Conservation (phyloP, 2,797 vertebrate species). For the Peromyscus nudipes region DNA sequence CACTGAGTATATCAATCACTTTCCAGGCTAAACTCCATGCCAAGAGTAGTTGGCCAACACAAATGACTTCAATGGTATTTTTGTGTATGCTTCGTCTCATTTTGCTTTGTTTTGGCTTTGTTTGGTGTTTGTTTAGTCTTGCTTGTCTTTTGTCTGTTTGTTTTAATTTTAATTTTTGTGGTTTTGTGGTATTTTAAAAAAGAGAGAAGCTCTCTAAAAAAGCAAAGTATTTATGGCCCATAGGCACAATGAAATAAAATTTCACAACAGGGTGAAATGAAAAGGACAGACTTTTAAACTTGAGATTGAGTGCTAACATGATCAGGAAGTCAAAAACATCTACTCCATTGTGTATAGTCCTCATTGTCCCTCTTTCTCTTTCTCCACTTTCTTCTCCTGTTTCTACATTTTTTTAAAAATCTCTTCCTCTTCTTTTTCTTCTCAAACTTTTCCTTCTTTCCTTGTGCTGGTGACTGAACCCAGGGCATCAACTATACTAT, state of each 20-base stretch:
- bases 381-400: background rate
- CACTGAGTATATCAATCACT: background rate
- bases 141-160: background rate
- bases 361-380: background rate
- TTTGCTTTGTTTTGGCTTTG: background rate
- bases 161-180: background rate
- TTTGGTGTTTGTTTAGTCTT: background rate
- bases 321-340: background rate
- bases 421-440: background rate
- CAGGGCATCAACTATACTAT: no score
- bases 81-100: background rate
- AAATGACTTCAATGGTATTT: background rate
- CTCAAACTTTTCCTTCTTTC: background rate
- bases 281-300: background rate
- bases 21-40: background rate
- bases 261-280: background rate
- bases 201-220: background rate
- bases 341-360: background rate
- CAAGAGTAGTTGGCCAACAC: background rate
- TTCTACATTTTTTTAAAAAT: background rate
- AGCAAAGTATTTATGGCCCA: background rate
- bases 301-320: background rate
- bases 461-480: background rate
- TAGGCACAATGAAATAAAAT: conserved; percentile 36
- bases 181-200: background rate